Conservation (phyloP, 1,140 invertebrate species). For the Anagrus nilaparvatae region DNA sequence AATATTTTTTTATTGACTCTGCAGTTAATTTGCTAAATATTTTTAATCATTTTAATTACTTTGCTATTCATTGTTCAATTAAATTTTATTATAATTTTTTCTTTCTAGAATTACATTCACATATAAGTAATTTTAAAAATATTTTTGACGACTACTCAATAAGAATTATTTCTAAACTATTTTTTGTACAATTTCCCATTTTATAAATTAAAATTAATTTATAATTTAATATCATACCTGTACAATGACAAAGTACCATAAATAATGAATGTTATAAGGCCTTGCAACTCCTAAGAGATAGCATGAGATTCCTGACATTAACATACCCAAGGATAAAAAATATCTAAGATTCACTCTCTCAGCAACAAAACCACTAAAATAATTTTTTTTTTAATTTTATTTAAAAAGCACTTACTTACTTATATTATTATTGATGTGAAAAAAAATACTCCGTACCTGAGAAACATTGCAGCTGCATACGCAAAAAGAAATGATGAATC, state of each 20-base stretch:
- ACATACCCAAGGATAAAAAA: conserved; percentile 84
- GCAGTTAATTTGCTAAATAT: too few species aligned
- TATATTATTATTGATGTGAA: not conserved
- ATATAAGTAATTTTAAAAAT: too few species aligned
- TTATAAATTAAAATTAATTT: too few species aligned
- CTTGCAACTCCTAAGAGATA: conserved; percentile 85
- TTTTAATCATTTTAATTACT: too few species aligned
- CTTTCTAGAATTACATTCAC: too few species aligned
- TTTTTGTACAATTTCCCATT: not conserved
- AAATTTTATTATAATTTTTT: too few species aligned
- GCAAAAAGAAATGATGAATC: conserved; percentile 89
- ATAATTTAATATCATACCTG: conserved; percentile 57
- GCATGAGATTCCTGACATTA: conserved; percentile 76
- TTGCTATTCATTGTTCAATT: too few species aligned
- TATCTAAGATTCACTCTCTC: conserved; percentile 86
- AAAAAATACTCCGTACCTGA: conserved; percentile 46
- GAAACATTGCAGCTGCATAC: conserved; percentile 90
- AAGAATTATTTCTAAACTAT: too few species aligned
- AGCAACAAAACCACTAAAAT: conserved; percentile 72
- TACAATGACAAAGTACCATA: conserved; percentile 77
- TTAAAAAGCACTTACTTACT: conserved; percentile 2
- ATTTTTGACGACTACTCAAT: too few species aligned
- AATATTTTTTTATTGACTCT: too few species aligned
- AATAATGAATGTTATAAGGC: conserved; percentile 69
- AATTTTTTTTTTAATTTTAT: conserved; percentile 17